phyloP scores from a whole-genome alignment of 2,113 vertebrate genomes.

The Martes martes region DNA sequence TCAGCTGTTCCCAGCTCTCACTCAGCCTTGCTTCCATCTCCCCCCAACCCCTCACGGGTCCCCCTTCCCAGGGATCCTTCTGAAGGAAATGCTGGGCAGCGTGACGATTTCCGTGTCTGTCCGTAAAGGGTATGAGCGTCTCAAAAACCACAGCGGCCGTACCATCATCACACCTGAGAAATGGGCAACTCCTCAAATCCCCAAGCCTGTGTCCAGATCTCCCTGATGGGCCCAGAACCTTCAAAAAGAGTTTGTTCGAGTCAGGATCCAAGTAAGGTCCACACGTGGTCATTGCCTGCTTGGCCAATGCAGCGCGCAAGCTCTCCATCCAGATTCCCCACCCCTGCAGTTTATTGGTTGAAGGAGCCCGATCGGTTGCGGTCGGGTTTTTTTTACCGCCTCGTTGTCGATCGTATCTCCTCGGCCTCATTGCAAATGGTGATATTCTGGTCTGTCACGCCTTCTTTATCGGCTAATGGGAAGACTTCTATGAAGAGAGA shows the following conservation, averaged over 20 bases:
- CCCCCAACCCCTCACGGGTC: accelerated
- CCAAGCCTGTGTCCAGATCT: neutral
- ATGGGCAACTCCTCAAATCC: neutral
- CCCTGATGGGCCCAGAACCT: neutral
- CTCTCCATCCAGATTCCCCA: neutral
- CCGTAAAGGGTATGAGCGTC: neutral
- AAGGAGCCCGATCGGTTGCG: neutral
- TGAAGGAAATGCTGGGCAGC: neutral
- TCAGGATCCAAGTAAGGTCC: neutral
- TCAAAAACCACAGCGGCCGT: neutral
- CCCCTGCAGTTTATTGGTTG: neutral
- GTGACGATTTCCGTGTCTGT: accelerated
- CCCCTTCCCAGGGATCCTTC: accelerated
- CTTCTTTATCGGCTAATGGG: neutral
- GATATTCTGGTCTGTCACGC: neutral
- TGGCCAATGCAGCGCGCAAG: neutral
- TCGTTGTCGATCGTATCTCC: neutral
- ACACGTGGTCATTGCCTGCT: neutral
- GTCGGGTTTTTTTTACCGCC: neutral
- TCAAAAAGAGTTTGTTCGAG: neutral
- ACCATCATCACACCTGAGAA: neutral
- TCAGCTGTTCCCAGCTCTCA: accelerated
- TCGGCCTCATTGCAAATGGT: neutral
- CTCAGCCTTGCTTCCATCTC: neutral
- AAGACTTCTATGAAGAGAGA: neutral